phyloP scores from a whole-genome alignment of 1,140 invertebrate genomes.

The Bombus fervidus region DNA sequence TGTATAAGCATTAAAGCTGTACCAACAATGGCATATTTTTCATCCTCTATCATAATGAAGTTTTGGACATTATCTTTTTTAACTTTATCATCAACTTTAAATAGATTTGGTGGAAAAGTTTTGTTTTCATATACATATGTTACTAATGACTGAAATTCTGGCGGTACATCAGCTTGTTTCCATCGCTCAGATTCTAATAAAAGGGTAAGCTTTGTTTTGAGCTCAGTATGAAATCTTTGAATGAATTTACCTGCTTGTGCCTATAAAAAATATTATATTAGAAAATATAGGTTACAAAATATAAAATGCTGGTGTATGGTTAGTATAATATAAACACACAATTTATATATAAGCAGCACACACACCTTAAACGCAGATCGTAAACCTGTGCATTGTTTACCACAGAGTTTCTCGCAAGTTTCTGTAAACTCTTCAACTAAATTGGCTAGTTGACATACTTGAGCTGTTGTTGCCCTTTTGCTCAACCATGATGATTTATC shows the following conservation, averaged over 20 bases:
- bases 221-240: conserved; percentile 94
- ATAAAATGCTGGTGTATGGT: background rate
- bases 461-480: conserved; percentile 86
- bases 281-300: background rate
- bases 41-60: conserved; percentile 88
- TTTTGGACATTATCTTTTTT: conserved; percentile 71
- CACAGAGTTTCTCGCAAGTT: conserved; percentile 90
- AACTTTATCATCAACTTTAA: conserved; percentile 71
- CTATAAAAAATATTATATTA: conserved; percentile 52
- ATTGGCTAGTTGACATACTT: conserved; percentile 90
- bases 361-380: conserved; percentile 91
- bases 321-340: conserved; percentile 2
- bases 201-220: conserved; percentile 91
- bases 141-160: conserved; percentile 92
- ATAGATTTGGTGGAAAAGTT: conserved; percentile 79
- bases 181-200: conserved; percentile 96
- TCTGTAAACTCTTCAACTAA: conserved; percentile 91
- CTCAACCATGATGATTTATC: conserved; percentile 82
- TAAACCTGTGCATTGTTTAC: conserved; percentile 90
- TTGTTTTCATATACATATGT: conserved; percentile 77
- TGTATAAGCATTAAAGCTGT: conserved; percentile 92
- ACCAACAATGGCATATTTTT: conserved; percentile 93
- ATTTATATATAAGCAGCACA: background rate
- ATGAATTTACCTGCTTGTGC: conserved; percentile 94
- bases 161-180: conserved; percentile 95